Conservation (phyloP, 2,113 vertebrate genomes). For the Podarcis raffonei region DNA sequence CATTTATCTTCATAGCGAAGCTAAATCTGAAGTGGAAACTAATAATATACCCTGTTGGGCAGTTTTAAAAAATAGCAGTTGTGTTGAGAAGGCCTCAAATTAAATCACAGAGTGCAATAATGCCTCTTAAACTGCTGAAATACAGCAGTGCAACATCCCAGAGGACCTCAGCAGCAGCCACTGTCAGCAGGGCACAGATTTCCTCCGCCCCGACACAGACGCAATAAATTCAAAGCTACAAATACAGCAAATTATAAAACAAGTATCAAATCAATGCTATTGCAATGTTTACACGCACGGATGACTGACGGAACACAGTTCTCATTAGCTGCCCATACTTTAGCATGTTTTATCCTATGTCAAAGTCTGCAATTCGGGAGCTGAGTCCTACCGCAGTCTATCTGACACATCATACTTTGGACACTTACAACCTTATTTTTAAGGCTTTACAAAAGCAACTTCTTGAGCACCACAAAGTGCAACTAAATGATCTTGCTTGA, state of each 20-base stretch:
- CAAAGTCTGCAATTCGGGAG: not conserved
- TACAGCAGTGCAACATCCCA: constrained; percentile 15
- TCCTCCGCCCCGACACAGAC: constrained; percentile 17
- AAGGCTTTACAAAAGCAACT: not conserved
- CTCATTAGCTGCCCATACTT: not conserved
- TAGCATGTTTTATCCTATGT: not conserved
- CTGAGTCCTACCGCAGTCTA: not conserved
- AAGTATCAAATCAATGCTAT: not conserved
- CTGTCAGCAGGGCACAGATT: constrained; percentile 6
- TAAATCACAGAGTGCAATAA: constrained; percentile 17
- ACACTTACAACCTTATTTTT: not conserved
- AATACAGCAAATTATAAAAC: constrained; percentile 5
- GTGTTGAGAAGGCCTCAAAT: constrained; percentile 39
- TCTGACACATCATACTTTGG: not conserved
- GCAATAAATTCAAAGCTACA: constrained; percentile 1
- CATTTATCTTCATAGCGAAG: constrained; percentile 16
- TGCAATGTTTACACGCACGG: not conserved
- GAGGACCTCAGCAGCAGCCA: constrained; percentile 16
- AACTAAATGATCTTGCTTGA: not conserved
- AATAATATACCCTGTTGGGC: constrained; percentile 14
- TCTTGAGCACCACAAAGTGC: not conserved
- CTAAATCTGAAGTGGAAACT: constrained; percentile 35
- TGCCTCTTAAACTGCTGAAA: constrained; percentile 34
- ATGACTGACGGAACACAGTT: not conserved
- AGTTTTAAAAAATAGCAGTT: constrained; percentile 30